phyloP scores from a whole-genome alignment of 2,113 vertebrate genomes.

The Dipodomys stephensi region DNA sequence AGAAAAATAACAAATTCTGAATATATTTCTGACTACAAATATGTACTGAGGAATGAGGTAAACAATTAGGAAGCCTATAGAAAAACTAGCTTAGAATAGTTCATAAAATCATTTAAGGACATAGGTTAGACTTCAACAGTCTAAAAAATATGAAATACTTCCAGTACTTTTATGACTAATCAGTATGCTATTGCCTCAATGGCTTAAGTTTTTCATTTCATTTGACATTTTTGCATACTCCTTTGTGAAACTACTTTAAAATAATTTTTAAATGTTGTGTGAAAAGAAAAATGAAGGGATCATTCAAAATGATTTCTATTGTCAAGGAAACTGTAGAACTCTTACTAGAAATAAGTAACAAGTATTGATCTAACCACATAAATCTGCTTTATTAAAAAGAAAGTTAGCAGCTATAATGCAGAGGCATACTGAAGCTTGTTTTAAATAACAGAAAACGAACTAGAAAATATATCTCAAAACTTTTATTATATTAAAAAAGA shows the following conservation, averaged over 20 bases:
- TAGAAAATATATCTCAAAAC: constrained; percentile 7
- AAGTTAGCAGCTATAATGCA: not conserved
- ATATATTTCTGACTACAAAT: constrained; percentile 38
- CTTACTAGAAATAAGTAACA: not conserved
- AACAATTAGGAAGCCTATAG: not conserved
- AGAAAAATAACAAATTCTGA: constrained; percentile 48
- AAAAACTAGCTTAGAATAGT: not conserved
- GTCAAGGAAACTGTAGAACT: not conserved
- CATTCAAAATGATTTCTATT: not conserved
- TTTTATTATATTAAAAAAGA: constrained; percentile 60
- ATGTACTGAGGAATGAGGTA: constrained; percentile 38
- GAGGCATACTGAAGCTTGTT: constrained; percentile 8
- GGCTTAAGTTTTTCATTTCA: not conserved
- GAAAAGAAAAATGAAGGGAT: no score
- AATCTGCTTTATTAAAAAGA: not conserved
- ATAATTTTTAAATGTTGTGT: no score
- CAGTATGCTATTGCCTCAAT: not conserved
- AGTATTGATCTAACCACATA: not conserved
- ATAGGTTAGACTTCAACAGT: constrained; percentile 30
- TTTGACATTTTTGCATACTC: not conserved
- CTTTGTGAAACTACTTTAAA: no score
- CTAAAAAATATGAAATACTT: constrained; percentile 14
- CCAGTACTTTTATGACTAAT: not conserved
- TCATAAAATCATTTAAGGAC: not conserved
- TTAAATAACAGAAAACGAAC: not conserved